phyloP scores from a whole-genome alignment of 2,113 vertebrate species.

The Rhinolophus sinicus region DNA sequence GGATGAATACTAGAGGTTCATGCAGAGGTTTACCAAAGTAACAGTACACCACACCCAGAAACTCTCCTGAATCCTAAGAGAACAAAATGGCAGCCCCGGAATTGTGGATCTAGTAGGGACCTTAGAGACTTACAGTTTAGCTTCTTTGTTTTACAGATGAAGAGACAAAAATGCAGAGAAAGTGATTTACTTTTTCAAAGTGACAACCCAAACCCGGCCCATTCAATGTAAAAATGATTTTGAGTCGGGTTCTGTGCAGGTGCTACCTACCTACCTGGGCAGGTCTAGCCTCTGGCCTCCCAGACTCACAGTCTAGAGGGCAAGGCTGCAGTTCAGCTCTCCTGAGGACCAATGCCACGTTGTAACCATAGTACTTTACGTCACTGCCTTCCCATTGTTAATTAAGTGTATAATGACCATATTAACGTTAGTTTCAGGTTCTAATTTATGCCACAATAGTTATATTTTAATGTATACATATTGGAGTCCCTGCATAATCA shows the following conservation, averaged over 20 bases:
- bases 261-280: neutral
- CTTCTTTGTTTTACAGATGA: neutral
- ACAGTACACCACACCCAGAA: neutral
- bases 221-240: neutral
- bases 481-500: constrained; percentile 57
- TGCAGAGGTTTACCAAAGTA: neutral
- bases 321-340: neutral
- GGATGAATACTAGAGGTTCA: neutral
- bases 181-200: neutral
- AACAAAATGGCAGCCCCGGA: neutral
- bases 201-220: neutral
- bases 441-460: constrained; percentile 65
- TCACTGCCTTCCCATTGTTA: constrained; percentile 37
- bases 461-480: constrained; percentile 66
- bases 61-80: neutral
- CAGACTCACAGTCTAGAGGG: neutral
- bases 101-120: neutral
- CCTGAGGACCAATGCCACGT: neutral
- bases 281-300: neutral
- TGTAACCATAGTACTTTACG: neutral
- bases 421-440: constrained; percentile 62
- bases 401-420: constrained; percentile 69
- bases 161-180: neutral
- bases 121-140: neutral
- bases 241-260: neutral